These are phyloP conservation scores for Chironomus tentans DNA, from an alignment of 2,888 invertebrate species.

Conservation along the genomic window DNA sequence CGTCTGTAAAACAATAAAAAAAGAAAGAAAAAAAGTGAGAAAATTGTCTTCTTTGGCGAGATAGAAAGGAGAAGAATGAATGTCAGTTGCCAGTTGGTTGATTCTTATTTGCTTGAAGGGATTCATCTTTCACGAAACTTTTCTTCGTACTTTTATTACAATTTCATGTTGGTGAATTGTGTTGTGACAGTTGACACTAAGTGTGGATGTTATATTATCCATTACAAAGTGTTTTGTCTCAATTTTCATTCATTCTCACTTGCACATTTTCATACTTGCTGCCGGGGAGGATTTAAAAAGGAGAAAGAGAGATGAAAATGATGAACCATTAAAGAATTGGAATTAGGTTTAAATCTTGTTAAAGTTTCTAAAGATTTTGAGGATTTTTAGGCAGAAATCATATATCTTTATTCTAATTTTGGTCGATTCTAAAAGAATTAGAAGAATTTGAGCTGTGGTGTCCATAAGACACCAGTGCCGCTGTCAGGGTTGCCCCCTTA, in stretches of 20 bases:
- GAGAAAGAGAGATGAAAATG: no score
- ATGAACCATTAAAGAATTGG: no score
- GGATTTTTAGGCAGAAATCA: no score
- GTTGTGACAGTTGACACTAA: neutral
- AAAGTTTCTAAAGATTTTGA: no score
- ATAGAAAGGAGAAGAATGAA: neutral
- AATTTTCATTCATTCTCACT: neutral
- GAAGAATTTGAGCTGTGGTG: no score
- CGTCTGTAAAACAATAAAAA: slow-evolving; percentile 12
- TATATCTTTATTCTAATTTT: no score
- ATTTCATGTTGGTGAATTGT: neutral
- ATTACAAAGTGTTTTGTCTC: neutral
- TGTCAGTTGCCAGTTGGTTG: neutral
- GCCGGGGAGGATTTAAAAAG: no score
- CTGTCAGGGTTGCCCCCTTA: no score
- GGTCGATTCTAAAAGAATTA: no score
- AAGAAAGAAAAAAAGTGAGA: neutral
- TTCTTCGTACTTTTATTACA: neutral
- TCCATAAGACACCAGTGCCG: no score
- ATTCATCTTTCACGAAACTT: neutral
- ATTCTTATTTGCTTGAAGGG: neutral
- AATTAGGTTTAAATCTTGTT: no score
- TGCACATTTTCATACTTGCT: no score
- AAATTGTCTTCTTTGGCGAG: neutral
- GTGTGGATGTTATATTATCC: neutral